These are phyloP conservation scores for Gobiocypris rarus DNA, from an alignment of 2,113 vertebrate genomes.

Conservation along the genomic window DNA sequence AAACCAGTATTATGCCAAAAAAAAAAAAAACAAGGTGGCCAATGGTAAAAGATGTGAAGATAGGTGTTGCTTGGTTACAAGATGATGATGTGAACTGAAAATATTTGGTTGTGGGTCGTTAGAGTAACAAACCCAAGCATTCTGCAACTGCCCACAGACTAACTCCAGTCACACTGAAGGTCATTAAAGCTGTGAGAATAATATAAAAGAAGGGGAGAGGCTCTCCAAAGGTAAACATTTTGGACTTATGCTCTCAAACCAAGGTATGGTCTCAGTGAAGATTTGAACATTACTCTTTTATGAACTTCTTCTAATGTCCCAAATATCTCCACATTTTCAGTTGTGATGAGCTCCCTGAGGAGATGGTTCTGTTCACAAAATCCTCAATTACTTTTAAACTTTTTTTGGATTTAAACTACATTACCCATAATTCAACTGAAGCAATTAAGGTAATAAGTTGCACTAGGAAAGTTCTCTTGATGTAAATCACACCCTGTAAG, in stretches of 20 bases:
- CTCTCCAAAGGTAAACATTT: constrained; percentile 7
- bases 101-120: background rate
- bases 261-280: background rate
- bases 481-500: constrained; percentile 1
- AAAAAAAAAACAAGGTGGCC: background rate
- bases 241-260: background rate
- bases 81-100: background rate
- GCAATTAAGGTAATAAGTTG: constrained; percentile 25
- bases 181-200: constrained; percentile 4
- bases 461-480: background rate
- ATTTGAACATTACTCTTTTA: background rate
- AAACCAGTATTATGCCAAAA: background rate
- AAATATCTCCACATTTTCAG: background rate
- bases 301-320: background rate
- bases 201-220: background rate
- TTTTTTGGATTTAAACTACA: constrained; percentile 24
- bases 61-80: background rate
- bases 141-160: background rate
- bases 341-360: background rate
- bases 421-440: constrained; percentile 2
- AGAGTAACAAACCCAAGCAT: background rate
- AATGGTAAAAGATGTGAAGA: background rate
- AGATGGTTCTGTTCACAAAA: background rate
- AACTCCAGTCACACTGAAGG: background rate
- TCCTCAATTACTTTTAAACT: background rate